A percentile compares a stretch with the other conserved stretches of the same genome.
These are phyloP conservation scores for Corynorhinus townsendii DNA, from an alignment of 2,113 vertebrate species.

Conservation along the genomic window DNA sequence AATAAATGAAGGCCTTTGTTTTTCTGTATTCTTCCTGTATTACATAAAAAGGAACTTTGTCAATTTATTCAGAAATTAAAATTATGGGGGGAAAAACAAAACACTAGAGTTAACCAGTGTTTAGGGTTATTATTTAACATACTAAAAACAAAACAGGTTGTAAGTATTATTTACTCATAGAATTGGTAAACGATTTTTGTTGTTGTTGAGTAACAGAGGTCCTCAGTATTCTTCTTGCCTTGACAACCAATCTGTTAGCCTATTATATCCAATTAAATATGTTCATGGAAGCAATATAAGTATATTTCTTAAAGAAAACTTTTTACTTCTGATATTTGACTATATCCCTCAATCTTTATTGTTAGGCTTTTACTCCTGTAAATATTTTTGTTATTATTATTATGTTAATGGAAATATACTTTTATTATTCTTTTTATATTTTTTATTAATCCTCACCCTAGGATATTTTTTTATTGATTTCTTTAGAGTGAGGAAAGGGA, in stretches of 20 bases:
- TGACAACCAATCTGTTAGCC: not conserved
- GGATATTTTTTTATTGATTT: too few relatives aligned
- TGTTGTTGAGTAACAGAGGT: not conserved
- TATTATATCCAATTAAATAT: not conserved
- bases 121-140: not conserved
- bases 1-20: not conserved
- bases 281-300: not conserved
- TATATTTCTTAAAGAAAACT: not conserved
- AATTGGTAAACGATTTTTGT: not conserved
- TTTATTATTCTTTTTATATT: too few relatives aligned
- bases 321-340: not conserved
- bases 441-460: too few relatives aligned
- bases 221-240: not conserved
- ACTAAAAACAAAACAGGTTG: not conserved
- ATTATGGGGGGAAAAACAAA: not conserved
- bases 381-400: not conserved
- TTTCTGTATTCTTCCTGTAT: not conserved
- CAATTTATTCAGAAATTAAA: constrained; percentile 31
- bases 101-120: not conserved
- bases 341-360: not conserved
- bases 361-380: not conserved
- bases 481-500: too few relatives aligned
- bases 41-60: not conserved
- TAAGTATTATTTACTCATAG: not conserved
- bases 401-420: too few relatives aligned